Percentiles rank a stretch among this genome's conserved stretches.
Evolutionary conservation across 2,113 vertebrate genomes (phyloP).

Genomic region (Mixornis gularis): DNA sequence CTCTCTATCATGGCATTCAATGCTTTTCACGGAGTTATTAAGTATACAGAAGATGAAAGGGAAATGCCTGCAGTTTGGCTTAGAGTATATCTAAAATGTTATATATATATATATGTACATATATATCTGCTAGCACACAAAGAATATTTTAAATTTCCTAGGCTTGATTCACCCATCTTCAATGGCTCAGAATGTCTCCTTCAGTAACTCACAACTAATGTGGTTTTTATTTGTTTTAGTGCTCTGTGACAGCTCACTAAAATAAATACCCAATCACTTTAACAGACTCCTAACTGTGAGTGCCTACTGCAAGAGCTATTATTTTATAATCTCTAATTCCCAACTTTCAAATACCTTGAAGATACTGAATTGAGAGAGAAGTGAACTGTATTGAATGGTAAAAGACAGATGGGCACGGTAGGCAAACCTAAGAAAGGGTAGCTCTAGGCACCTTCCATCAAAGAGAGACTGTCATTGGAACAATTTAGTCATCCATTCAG

Average conservation of each 20-base stretch:
- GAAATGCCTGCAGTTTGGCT: conserved; percentile 8
- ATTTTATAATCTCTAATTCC: conserved; percentile 54
- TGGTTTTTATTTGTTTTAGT: conserved; percentile 41
- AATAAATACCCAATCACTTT: conserved; percentile 46
- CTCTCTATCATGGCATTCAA: conserved; percentile 32
- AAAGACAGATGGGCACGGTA: conserved; percentile 21
- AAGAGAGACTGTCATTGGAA: conserved; percentile 18
- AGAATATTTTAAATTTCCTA: conserved; percentile 41
- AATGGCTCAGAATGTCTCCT: not conserved
- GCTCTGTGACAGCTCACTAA: not conserved
- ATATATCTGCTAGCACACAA: not conserved
- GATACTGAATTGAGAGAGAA: conserved; percentile 38
- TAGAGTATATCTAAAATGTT: not conserved
- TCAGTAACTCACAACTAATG: conserved; percentile 33
- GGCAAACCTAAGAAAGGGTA: not conserved
- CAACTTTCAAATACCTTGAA: conserved; percentile 34
- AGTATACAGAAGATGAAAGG: conserved; percentile 43
- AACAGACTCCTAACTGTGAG: conserved; percentile 28
- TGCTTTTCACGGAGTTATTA: conserved; percentile 28
- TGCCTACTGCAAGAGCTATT: not conserved
- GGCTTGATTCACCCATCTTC: not conserved
- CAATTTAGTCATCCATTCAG: conserved; percentile 41
- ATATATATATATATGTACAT: not conserved
- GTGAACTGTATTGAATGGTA: not conserved
- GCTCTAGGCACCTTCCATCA: conserved; percentile 35